Evolutionary conservation across 2,797 vertebrate genomes (phyloP), one percentile per base, ranked within the genome.

Genomic region (Bradypodion pumilum): DNA sequence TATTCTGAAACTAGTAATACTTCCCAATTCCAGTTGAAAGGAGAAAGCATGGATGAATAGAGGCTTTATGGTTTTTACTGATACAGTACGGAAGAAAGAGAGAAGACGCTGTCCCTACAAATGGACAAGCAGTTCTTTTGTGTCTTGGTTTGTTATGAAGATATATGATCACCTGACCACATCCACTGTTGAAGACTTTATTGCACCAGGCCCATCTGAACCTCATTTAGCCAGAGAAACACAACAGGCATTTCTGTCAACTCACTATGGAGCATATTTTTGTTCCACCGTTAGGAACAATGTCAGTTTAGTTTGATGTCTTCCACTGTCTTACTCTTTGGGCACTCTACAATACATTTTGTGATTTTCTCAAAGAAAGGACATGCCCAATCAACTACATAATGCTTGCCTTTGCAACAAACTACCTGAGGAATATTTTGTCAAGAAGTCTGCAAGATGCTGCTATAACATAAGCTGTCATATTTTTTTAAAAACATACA

Each of bases 261-360:
- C 88, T 87, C 84, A 74, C 85, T 85, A 86, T 92, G 91, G 90
- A 56, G 81, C 84, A 89, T 92, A 85, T 80, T 91, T 91, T 91
- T 87, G 87, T 91, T 91, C 93, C 88, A 88, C 88, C 89, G 89
- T 74, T 70, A 77, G 90, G 85, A 88, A 94, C 89, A 90, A 92
- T 92, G 87, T 60, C 84, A 90, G 90, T 85, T 81, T 81, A 87
- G 80, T 62, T 82, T 92, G 87, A 90, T 78, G 7, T 85, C 66
- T 70, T 88, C 87, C 81, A 86, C 78, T 27, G 89, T 56, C 15
- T 15, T 56, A 56, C 52, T 56, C 52, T 19, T 56, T 56, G 52
- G 52, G 56, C 83, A 73, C 79, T 91, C 86, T 65, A 15, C 75
- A 84, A 85, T 82, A 65, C 0, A 21, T 86, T 91, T 91, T 49